phyloP scores from a whole-genome alignment of 2,113 vertebrate species.

The Apaloderma vittatum region DNA sequence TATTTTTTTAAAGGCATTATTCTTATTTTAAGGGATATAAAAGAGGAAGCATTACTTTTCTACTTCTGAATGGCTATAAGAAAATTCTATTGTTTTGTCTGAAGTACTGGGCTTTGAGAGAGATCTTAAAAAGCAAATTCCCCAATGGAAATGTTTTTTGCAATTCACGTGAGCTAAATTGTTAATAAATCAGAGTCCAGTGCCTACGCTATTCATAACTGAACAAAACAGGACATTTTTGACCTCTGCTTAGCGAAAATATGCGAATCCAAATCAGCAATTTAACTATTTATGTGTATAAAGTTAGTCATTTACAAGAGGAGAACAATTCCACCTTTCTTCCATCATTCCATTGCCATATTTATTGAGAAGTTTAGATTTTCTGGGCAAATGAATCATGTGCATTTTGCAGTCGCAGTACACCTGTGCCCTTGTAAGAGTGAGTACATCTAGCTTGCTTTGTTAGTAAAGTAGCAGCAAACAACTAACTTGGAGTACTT shows the following conservation, averaged over 20 bases:
- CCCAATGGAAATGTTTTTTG: not conserved
- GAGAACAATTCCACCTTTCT: not conserved
- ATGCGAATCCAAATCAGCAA: not conserved
- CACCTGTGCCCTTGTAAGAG: not conserved
- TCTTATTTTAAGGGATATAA: not conserved
- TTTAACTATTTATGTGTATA: not conserved
- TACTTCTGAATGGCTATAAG: not conserved
- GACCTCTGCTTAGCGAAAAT: not conserved
- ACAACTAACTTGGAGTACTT: not conserved
- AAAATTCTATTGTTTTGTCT: not conserved
- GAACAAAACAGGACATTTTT: not conserved
- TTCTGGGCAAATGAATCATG: not conserved
- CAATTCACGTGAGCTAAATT: not conserved
- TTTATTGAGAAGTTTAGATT: not conserved
- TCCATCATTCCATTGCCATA: not conserved
- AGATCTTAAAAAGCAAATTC: not conserved
- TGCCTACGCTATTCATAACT: not conserved
- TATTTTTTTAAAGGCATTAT: not conserved
- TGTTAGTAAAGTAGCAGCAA: not conserved
- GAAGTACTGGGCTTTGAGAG: not conserved
- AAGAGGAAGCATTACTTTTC: not conserved
- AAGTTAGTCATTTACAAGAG: not conserved
- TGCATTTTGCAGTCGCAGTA: not conserved
- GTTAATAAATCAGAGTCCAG: not conserved
- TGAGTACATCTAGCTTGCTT: rapidly evolving